phyloP scores from a whole-genome alignment of 2,113 vertebrate genomes.

The Chelonoidis abingdonii region DNA sequence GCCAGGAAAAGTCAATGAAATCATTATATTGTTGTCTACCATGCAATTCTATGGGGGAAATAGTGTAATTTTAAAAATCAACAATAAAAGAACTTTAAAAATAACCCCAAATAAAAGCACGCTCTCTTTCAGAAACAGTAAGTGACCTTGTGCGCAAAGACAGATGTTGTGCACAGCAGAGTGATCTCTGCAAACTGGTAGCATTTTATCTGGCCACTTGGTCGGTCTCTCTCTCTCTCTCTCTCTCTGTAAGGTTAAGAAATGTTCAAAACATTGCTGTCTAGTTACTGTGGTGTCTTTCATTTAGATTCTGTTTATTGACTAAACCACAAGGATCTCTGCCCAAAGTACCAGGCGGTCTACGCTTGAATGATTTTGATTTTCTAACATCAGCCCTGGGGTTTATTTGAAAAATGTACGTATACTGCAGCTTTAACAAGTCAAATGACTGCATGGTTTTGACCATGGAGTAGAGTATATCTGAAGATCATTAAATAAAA shows the following conservation, averaged over 20 bases:
- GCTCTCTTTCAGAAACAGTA: slow-evolving; percentile 3
- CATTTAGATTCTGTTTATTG: slow-evolving; percentile 83
- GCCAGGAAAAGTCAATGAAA: background rate
- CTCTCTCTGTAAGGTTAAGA: slow-evolving; percentile 62
- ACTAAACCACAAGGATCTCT: slow-evolving; percentile 83
- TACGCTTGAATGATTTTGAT: slow-evolving; percentile 83
- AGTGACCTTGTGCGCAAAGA: slow-evolving; percentile 47
- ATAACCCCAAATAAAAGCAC: background rate
- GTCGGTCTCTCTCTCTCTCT: background rate
- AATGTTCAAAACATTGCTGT: slow-evolving; percentile 79
- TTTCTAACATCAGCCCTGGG: slow-evolving; percentile 82
- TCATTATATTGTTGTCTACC: background rate
- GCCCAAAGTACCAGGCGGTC: slow-evolving; percentile 80
- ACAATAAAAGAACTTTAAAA: background rate
- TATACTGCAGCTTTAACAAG: slow-evolving; percentile 81
- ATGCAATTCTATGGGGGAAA: slow-evolving; percentile 8
- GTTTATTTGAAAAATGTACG: slow-evolving; percentile 84
- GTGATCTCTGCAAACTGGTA: slow-evolving; percentile 49
- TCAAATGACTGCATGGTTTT: slow-evolving; percentile 81
- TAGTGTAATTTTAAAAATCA: background rate
- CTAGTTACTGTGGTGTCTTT: slow-evolving; percentile 82
- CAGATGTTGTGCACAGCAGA: slow-evolving; percentile 20
- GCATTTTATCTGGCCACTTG: slow-evolving; percentile 60
- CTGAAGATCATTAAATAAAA: slow-evolving; percentile 81
- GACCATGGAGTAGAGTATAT: slow-evolving; percentile 76